Base-by-base conservation (phyloP, 2,888 invertebrate genomes). In the Melikaiella ostensackeni region DNA sequence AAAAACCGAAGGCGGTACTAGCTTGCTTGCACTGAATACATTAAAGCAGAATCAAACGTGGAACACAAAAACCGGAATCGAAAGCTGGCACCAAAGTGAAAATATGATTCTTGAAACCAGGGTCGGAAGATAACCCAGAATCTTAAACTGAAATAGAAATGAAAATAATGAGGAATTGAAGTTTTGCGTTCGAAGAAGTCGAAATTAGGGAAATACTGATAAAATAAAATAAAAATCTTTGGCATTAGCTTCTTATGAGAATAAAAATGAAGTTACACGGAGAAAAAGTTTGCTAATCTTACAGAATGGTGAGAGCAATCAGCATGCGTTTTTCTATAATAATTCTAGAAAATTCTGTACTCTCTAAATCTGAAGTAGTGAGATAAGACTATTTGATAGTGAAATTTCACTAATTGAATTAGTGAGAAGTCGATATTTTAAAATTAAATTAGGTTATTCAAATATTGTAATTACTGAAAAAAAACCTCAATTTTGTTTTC, bases 21-120 rank as follows among this genome's bases (percentile, higher is more conserved):
- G 59, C 59, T 59, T 59, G 59, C 70, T 70, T 50, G 70, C 46
- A 50, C 33, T 70, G 70, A 46, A 70, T 70, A 70, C 50, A 70
- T 70, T 55, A 70, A 70, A 70, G 21, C 70, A 70, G 70, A 70
- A 70, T 19, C 70, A 70, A 70, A 70, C 70, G 50, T 70, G 70
- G 50, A 70, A 70, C 50, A 70, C 50, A 55, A 70, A 70, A 70
- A 70, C 70, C 70, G 70, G 70, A 70, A 70, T 70, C 70, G 70
- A 70, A 70, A 70, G n/a, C 70, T 70, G 70, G 70, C 50, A 70
- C 70, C 50, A 46, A 50, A 50, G 70, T 50, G 70, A 70, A 70
- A 70, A 50, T 70, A 50, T 70, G 70, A 55, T 70, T 70, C 70
- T 33, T 70, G 66, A 42, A 66, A 50, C 66, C 46, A 66, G 70